Percentiles rank a stretch among this genome's conserved stretches.
Conservation (phyloP, 2,797 vertebrate genomes). For the Hozukius guyotensis region DNA sequence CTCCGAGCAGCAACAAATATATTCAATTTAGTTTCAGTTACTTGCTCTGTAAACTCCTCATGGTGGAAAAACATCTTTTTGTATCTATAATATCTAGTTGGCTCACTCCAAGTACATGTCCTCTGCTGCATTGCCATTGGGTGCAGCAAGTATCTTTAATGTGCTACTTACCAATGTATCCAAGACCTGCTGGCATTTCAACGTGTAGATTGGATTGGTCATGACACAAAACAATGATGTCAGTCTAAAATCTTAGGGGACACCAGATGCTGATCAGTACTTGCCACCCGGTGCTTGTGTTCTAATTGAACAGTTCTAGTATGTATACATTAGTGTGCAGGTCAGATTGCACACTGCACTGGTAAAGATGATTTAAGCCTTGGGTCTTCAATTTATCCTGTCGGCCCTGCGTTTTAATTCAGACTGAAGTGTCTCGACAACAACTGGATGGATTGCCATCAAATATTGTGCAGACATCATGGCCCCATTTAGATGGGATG, state of each 20-base stretch:
- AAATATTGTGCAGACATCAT: too few relatives aligned
- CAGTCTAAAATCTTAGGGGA: not conserved
- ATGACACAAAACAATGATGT: not conserved
- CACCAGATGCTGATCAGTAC: not conserved
- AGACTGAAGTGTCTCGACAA: too few relatives aligned
- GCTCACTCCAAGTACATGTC: not conserved
- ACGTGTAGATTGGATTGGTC: not conserved
- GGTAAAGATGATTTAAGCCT: not conserved
- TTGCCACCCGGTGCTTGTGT: not conserved
- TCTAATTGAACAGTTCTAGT: not conserved
- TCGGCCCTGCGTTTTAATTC: too few relatives aligned
- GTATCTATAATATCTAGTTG: not conserved
- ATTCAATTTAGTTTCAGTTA: too few relatives aligned
- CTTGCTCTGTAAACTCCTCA: not conserved
- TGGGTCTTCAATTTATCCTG: not conserved
- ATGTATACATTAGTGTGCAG: not conserved
- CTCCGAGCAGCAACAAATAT: not conserved
- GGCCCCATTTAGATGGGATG: not conserved
- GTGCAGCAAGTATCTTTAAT: not conserved
- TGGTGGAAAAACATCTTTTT: not conserved
- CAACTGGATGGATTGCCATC: too few relatives aligned
- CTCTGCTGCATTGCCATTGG: not conserved
- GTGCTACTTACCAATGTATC: not conserved
- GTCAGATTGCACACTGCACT: too few relatives aligned
- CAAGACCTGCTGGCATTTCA: not conserved